A percentile compares a stretch with the other conserved stretches of the same genome.
phyloP scores from a whole-genome alignment of 2,888 invertebrate species.

The Rosalia funebris region DNA sequence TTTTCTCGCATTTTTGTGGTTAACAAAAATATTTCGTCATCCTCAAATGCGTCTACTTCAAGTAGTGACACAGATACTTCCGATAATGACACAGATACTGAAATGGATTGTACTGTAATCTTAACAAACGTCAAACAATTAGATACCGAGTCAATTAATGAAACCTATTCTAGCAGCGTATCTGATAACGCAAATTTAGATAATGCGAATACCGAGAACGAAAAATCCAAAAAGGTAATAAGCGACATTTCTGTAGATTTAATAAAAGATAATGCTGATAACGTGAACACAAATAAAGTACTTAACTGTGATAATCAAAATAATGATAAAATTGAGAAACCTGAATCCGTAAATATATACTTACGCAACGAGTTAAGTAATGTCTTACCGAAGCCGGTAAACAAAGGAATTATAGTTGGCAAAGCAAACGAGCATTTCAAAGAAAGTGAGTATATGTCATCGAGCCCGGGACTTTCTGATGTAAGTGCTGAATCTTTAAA shows the following conservation, averaged over 20 bases:
- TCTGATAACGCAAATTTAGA: not conserved
- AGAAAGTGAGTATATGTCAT: conserved; percentile 46
- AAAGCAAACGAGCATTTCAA: conserved; percentile 23
- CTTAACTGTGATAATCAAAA: conserved; percentile 33
- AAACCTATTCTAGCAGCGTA: not conserved
- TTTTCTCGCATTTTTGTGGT: conserved; percentile 78
- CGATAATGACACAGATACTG: conserved; percentile 65
- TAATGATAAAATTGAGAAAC: not conserved
- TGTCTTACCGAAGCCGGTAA: not conserved
- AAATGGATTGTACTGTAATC: conserved; percentile 65
- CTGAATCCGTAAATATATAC: not conserved
- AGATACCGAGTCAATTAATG: conserved; percentile 29
- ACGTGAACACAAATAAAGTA: conserved; percentile 12
- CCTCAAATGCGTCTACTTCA: conserved; percentile 60
- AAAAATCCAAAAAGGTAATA: not conserved
- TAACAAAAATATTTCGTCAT: conserved; percentile 70
- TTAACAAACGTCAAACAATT: conserved; percentile 59
- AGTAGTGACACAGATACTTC: conserved; percentile 62
- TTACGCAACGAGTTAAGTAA: conserved; percentile 10
- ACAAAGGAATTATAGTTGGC: conserved; percentile 1
- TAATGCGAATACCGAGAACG: conserved; percentile 5
- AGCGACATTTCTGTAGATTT: conserved; percentile 12
- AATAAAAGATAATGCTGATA: conserved; percentile 21
- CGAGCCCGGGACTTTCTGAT: conserved; percentile 59
- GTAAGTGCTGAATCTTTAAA: conserved; percentile 59